Conservation (phyloP, 2,888 invertebrate species). For the Himalopsyche japonica region DNA sequence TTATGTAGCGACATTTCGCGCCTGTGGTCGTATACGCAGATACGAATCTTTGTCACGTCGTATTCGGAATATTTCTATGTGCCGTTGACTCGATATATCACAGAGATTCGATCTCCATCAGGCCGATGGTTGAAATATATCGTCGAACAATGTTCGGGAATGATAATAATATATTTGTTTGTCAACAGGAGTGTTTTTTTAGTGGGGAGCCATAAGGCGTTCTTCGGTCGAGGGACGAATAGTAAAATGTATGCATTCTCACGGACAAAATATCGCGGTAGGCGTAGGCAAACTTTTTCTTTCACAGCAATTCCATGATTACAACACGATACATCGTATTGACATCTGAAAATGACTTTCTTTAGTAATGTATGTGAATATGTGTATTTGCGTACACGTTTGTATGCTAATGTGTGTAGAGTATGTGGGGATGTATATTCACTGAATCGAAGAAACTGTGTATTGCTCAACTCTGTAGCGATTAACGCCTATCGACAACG, state of each 20-base stretch:
- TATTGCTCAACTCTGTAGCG: no score
- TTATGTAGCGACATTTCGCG: not conserved
- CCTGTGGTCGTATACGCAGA: not conserved
- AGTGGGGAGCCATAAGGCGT: not conserved
- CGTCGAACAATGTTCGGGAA: constrained; percentile 6
- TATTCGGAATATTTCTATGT: not conserved
- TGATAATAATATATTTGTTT: constrained; percentile 21
- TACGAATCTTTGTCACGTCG: not conserved
- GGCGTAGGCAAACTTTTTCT: not conserved
- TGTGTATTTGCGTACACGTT: no score
- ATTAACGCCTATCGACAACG: no score
- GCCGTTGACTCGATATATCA: constrained; percentile 29
- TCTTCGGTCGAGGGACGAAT: not conserved
- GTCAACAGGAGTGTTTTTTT: constrained; percentile 20
- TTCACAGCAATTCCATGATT: no score
- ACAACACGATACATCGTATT: no score
- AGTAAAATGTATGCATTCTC: not conserved
- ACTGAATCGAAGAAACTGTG: no score
- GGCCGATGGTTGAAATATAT: constrained; percentile 10
- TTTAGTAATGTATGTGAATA: no score
- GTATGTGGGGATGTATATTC: no score
- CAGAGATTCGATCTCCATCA: constrained; percentile 29
- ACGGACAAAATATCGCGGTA: not conserved
- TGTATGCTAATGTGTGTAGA: no score
- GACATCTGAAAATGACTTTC: no score